phyloP scores from a whole-genome alignment of 2,888 invertebrate genomes.

The Corythucha ciliata region DNA sequence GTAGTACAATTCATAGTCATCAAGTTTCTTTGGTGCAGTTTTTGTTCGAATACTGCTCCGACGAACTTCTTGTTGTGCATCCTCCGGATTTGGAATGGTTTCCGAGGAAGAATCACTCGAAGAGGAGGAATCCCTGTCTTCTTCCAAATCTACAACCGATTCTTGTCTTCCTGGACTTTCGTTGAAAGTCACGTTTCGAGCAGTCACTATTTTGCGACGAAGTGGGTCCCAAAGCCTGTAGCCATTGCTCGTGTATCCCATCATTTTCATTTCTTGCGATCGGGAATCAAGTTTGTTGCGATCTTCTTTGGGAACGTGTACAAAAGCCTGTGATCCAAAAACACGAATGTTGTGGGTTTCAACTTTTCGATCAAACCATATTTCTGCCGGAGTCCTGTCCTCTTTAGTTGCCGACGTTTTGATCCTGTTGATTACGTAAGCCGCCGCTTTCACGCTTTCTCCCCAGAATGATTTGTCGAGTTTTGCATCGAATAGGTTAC shows the following conservation, averaged over 20 bases:
- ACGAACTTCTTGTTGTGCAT: no score
- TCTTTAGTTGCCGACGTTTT: background rate
- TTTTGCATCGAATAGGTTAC: background rate
- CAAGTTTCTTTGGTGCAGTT: no score
- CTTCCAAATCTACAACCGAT: background rate
- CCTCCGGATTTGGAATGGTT: background rate
- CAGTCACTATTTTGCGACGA: conserved; percentile 3
- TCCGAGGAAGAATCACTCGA: background rate
- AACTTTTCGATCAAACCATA: background rate
- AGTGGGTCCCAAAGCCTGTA: conserved; percentile 2
- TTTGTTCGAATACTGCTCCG: no score
- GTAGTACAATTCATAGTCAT: no score
- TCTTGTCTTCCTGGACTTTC: background rate
- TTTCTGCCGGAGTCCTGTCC: background rate
- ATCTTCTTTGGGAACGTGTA: conserved; percentile 1
- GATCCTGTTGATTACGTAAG: background rate
- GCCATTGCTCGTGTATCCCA: conserved; percentile 1
- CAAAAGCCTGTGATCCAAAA: background rate
- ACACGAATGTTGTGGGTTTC: background rate
- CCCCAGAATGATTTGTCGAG: background rate
- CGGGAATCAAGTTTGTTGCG: conserved; percentile 9
- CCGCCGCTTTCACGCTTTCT: background rate
- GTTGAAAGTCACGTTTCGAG: conserved; percentile 12
- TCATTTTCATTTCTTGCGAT: conserved; percentile 3
- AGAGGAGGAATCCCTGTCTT: background rate